Percentiles rank a stretch among this genome's conserved stretches.
phyloP scores from a whole-genome alignment of 2,113 vertebrate genomes.

The Xenopus laevis region DNA sequence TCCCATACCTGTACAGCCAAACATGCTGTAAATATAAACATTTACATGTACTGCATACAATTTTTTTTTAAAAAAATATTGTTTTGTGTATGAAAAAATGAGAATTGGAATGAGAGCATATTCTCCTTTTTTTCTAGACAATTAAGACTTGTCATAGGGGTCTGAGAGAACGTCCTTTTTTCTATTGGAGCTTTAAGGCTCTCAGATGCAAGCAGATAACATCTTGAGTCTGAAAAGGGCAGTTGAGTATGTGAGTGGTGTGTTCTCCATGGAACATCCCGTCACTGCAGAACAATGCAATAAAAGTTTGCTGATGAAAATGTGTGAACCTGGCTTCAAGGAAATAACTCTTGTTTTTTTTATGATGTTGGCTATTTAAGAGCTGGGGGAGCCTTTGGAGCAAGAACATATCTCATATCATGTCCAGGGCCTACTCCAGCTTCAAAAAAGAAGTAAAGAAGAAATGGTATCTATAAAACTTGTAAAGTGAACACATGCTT shows the following conservation, averaged over 20 bases:
- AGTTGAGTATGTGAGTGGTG: conserved; percentile 28
- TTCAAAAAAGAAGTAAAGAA: conserved; percentile 7
- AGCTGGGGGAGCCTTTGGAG: conserved; percentile 48
- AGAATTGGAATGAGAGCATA: neutral
- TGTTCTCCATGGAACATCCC: conserved; percentile 52
- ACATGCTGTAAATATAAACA: too few species aligned
- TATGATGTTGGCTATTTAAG: conserved; percentile 53
- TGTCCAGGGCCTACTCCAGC: conserved; percentile 44
- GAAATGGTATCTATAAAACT: conserved; percentile 27
- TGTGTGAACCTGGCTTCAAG: conserved; percentile 52
- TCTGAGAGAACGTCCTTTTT: neutral
- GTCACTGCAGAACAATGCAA: conserved; percentile 51
- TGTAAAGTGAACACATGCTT: conserved; percentile 14
- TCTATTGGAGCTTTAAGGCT: conserved; percentile 4
- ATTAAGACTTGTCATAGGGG: neutral
- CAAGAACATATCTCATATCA: conserved; percentile 29
- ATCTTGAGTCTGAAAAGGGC: conserved; percentile 8
- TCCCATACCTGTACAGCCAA: neutral
- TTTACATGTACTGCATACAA: too few species aligned
- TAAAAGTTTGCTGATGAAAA: conserved; percentile 63
- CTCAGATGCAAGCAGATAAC: neutral
- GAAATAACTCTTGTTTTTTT: conserved; percentile 57
- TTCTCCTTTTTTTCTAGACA: neutral
- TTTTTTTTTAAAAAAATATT: too few species aligned
- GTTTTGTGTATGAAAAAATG: neutral